Conservation (phyloP, 2,113 vertebrate species). For the Xiphias gladius region DNA sequence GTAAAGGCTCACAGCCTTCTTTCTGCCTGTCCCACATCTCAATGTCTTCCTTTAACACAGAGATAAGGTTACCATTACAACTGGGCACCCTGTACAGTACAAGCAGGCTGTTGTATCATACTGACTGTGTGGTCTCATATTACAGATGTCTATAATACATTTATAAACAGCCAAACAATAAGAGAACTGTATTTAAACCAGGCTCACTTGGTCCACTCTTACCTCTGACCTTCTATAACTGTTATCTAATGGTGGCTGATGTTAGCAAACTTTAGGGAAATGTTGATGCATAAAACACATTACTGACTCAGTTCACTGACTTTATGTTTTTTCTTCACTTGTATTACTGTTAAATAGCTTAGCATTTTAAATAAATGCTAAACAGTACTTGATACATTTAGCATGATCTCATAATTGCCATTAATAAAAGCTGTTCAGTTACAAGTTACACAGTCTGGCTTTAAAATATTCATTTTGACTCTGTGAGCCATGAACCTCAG, state of each 20-base stretch:
- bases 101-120: neutral
- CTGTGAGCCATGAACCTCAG: no score
- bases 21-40: conserved; percentile 35
- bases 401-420: no score
- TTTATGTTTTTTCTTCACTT: no score
- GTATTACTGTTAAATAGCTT: neutral
- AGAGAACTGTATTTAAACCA: neutral
- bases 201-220: neutral
- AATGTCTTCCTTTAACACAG: conserved; percentile 38
- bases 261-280: neutral
- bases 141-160: neutral
- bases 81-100: neutral
- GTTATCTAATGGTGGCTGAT: neutral
- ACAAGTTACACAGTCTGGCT: no score
- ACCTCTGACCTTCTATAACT: neutral
- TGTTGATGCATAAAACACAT: neutral
- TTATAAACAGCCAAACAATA: neutral
- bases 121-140: neutral
- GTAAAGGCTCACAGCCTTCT: conserved; percentile 33
- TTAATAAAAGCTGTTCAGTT: no score
- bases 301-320: neutral
- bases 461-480: no score
- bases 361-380: no score
- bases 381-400: no score
- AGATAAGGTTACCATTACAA: neutral